Evolutionary conservation across 2,113 vertebrate species (phyloP), one percentile per base, ranked within the genome.

Genomic region (Pedetes capensis): DNA sequence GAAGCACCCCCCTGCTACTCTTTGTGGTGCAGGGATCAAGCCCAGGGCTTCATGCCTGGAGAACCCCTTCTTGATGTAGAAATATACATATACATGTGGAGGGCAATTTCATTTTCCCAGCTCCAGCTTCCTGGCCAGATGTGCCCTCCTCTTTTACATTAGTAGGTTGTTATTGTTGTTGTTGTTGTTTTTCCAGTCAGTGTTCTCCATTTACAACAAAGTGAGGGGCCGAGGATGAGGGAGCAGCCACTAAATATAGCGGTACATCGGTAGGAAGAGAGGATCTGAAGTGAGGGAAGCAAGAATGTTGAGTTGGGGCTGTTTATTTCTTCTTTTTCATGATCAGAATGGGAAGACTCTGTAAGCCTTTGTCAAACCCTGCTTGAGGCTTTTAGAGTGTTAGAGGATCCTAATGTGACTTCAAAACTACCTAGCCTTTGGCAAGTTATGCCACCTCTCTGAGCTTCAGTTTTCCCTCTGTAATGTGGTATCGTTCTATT

Each of bases 151-250:
- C 25, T 64, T 92, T 87, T 25, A 44, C 59, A 80, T 94, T 79
- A 96, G 82, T 61, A 44, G 64, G 42, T 59, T 93, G n/a, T n/a
- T n/a, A n/a, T n/a, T n/a, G n/a, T n/a, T n/a, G n/a, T n/a, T n/a
- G n/a, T n/a, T n/a, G n/a, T n/a, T n/a, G n/a, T n/a, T 93, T 87
- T 74, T 84, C 61, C 63, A 61, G 61, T 81, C 85, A 42, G 78
- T 51, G n/a, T 55, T 93, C 44, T 84, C 34, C 91, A 55, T 87
- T 93, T 76, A 39, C 18, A 47, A 47, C 8, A 12, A 53, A 89
- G 47, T 17, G 6, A 4, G 61, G 10, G 20, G n/a, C n/a, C n/a
- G n/a, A n/a, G n/a, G n/a, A n/a, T n/a, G n/a, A 76, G 82, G 57
- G 13, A 0, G 11, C 61, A 25, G 6, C 66, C 10, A 39, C 61